Conservation (phyloP, 53 echinoderm and acorn worm genomes). For the Astropecten irregularis region DNA sequence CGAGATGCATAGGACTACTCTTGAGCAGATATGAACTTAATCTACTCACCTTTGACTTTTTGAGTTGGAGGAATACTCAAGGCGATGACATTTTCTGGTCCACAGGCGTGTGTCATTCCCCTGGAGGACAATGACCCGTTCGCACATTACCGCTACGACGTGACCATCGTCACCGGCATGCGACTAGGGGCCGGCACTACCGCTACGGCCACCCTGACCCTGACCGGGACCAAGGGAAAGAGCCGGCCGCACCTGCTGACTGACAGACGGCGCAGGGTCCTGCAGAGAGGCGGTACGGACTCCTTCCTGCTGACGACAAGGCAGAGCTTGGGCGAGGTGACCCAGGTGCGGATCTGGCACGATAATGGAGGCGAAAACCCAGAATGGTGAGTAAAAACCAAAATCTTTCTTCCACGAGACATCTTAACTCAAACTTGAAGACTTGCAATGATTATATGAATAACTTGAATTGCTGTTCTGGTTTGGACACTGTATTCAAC, state of each 20-base stretch:
- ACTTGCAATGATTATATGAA: too few species aligned
- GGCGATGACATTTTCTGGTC: too few species aligned
- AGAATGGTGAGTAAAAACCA: slow-evolving; percentile 78
- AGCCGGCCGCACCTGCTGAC: slow-evolving; percentile 84
- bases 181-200: slow-evolving; percentile 85
- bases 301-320: slow-evolving; percentile 84
- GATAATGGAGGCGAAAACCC: slow-evolving; percentile 76
- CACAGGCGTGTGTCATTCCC: slow-evolving; percentile 72
- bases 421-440: too few species aligned
- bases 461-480: too few species aligned
- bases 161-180: slow-evolving; percentile 87
- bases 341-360: slow-evolving; percentile 79
- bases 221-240: slow-evolving; percentile 56
- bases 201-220: slow-evolving; percentile 79
- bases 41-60: too few species aligned
- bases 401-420: too few species aligned
- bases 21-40: too few species aligned
- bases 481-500: too few species aligned
- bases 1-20: too few species aligned
- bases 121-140: slow-evolving; percentile 89
- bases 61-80: too few species aligned
- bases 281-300: slow-evolving; percentile 70
- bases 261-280: slow-evolving; percentile 28
- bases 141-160: slow-evolving; percentile 78
- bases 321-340: slow-evolving; percentile 73